A percentile compares a stretch with the other conserved stretches of the same genome.
These are phyloP conservation scores for Nephila pilipes DNA, from an alignment of 1,140 invertebrate genomes.

Conservation along the genomic window DNA sequence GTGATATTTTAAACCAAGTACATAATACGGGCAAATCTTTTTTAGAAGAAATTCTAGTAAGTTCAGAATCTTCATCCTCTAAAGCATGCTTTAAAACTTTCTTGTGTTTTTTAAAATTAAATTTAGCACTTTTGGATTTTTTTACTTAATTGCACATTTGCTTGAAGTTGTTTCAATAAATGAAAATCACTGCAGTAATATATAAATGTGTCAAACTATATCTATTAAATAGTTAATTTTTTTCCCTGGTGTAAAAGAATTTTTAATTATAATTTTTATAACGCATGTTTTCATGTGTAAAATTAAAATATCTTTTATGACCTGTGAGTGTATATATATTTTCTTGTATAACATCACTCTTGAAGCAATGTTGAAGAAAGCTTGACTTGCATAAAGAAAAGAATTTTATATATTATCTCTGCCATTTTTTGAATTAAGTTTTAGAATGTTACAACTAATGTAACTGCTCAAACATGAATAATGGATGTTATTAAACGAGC, in stretches of 20 bases:
- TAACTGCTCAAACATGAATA: slow-evolving; percentile 57
- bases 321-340: slow-evolving; percentile 4
- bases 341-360: not conserved
- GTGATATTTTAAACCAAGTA: slow-evolving; percentile 68
- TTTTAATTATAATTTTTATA: slow-evolving; percentile 14
- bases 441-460: slow-evolving; percentile 20
- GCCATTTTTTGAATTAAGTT: slow-evolving; percentile 63
- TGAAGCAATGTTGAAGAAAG: not conserved
- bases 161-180: not conserved
- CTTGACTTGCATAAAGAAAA: not conserved
- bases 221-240: not conserved
- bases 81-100: not conserved
- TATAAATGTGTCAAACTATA: not conserved
- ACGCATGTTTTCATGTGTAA: not conserved
- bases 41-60: slow-evolving; percentile 23
- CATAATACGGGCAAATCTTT: slow-evolving; percentile 40
- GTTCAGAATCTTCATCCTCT: slow-evolving; percentile 26
- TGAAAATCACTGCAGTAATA: not conserved
- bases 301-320: slow-evolving; percentile 39
- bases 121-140: not conserved
- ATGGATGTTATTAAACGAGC: slow-evolving; percentile 21
- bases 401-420: slow-evolving; percentile 49
- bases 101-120: not conserved
- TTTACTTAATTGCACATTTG: not conserved
- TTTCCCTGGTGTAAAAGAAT: not conserved